These are phyloP conservation scores for Euleptes europaea DNA, from an alignment of 2,113 vertebrate species.

Conservation along the genomic window DNA sequence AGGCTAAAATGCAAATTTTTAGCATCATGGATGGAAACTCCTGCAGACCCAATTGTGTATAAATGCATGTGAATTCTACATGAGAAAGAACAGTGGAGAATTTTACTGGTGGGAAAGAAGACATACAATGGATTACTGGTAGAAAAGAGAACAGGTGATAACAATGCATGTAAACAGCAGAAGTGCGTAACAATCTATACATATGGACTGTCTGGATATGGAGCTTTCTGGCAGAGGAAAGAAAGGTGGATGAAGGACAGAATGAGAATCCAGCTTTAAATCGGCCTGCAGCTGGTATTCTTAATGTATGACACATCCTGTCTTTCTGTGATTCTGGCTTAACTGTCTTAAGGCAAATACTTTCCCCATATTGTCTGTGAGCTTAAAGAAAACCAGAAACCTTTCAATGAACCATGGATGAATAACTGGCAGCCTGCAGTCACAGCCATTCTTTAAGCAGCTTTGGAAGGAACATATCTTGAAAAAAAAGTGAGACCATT, in stretches of 20 bases:
- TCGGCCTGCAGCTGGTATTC: neutral
- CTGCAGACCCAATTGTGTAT: neutral
- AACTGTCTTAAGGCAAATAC: neutral
- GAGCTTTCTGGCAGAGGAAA: neutral
- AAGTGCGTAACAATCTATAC: neutral
- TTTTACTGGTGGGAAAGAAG: neutral
- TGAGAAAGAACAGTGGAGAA: neutral
- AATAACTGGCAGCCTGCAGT: neutral
- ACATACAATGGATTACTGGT: neutral
- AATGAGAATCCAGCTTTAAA: neutral
- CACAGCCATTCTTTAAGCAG: neutral
- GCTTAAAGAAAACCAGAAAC: neutral
- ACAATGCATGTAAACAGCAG: constrained; percentile 1
- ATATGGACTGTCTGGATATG: neutral
- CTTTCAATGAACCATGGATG: neutral
- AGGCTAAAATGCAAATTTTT: neutral
- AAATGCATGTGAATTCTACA: neutral
- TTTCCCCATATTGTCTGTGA: neutral
- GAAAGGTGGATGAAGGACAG: neutral
- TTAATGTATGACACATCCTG: neutral
- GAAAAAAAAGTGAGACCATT: neutral
- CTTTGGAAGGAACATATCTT: neutral
- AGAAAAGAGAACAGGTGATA: constrained; percentile 1
- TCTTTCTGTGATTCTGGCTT: neutral
- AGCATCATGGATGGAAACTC: neutral